Percentiles rank a stretch among this genome's conserved stretches.
phyloP scores from a whole-genome alignment of 2,113 vertebrate species.

The Sapayoa aenigma region DNA sequence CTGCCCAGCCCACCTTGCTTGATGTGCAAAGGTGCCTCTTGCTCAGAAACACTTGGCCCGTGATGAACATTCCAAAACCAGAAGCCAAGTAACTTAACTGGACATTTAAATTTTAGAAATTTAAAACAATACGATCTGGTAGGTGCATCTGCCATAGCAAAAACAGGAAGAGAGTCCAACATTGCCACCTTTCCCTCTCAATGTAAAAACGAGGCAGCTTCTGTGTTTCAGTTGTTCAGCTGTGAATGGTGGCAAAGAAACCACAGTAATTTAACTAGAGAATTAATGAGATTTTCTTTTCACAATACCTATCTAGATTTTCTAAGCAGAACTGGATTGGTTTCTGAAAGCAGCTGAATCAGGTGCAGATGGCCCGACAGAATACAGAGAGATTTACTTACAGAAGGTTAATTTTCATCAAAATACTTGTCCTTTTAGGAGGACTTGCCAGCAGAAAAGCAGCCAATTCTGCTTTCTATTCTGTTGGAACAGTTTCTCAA shows the following conservation, averaged over 20 bases:
- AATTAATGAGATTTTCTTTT: not conserved
- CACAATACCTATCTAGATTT: not conserved
- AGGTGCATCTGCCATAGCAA: not conserved
- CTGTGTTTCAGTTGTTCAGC: not conserved
- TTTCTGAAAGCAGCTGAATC: not conserved
- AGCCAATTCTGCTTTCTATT: constrained; percentile 45
- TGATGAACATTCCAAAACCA: not conserved
- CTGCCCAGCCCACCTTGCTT: not conserved
- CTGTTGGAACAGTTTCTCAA: constrained; percentile 33
- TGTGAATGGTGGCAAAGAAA: not conserved
- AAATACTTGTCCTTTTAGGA: not conserved
- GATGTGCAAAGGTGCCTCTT: not conserved
- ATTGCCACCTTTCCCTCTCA: not conserved
- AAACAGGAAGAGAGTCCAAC: not conserved
- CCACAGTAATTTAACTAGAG: not conserved
- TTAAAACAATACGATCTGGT: not conserved
- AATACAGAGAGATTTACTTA: not conserved
- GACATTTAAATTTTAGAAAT: not conserved
- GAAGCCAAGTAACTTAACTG: not conserved
- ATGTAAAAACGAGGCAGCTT: not conserved
- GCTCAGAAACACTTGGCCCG: not conserved
- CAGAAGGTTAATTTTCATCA: constrained; percentile 23
- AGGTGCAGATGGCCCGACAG: not conserved
- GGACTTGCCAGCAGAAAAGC: constrained; percentile 1
- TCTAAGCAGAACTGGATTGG: not conserved